A percentile compares a stretch with the other conserved stretches of the same genome.
phyloP scores from a whole-genome alignment of 2,797 vertebrate genomes.

The Graptemys geographica region DNA sequence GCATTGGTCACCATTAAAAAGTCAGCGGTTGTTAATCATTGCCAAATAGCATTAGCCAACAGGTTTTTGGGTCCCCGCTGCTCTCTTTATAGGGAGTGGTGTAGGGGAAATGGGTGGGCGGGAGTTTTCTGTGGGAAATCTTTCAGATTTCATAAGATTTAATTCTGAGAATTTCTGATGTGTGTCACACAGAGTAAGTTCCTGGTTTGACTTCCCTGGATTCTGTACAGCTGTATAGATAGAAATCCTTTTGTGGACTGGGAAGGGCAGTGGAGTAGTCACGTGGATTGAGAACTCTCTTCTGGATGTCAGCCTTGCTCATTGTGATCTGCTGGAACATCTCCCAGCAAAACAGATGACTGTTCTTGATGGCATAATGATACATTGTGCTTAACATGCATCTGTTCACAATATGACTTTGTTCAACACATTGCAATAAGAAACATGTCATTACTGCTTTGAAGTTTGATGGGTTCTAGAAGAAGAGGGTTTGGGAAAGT shows the following conservation, averaged over 20 bases:
- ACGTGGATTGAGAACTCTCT: not conserved
- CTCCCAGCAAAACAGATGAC: constrained; percentile 38
- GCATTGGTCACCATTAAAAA: not conserved
- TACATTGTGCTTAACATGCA: constrained; percentile 16
- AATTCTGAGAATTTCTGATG: not conserved
- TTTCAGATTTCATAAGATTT: constrained; percentile 21
- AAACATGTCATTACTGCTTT: constrained; percentile 23
- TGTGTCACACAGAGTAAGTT: not conserved
- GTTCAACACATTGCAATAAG: not conserved
- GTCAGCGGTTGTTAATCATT: not conserved
- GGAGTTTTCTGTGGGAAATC: not conserved
- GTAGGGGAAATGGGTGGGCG: not conserved
- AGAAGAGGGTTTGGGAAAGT: not conserved
- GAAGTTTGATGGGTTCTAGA: not conserved
- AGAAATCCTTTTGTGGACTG: constrained; percentile 35
- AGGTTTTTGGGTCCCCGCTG: not conserved
- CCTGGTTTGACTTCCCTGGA: not conserved
- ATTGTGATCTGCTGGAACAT: not conserved
- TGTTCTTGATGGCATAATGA: constrained; percentile 33
- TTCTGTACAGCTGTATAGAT: not conserved
- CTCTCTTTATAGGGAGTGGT: not conserved
- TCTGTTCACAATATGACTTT: constrained; percentile 2
- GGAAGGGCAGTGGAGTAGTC: not conserved
- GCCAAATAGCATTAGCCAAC: not conserved
- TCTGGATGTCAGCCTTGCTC: not conserved